Evolutionary conservation across 2,797 vertebrate species (phyloP).

Genomic region (Choloepus didactylus): DNA sequence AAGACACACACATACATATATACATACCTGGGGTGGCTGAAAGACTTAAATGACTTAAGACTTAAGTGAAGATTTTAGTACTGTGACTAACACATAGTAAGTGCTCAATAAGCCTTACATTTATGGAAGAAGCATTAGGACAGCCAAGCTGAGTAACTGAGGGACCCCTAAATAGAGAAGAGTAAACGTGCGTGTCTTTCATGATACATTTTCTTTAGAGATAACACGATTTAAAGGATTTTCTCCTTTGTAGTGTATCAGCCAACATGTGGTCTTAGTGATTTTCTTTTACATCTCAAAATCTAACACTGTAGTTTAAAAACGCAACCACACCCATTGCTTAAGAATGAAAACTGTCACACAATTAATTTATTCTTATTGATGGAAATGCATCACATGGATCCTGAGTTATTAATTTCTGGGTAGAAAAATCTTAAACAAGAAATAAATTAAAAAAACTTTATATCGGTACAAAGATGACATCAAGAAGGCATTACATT

Average conservation of each 20-base stretch:
- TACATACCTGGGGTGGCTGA: neutral
- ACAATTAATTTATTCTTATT: neutral
- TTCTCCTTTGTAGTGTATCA: too few species aligned
- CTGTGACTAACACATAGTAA: neutral
- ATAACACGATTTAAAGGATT: fast-evolving
- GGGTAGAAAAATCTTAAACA: neutral
- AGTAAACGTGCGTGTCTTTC: neutral
- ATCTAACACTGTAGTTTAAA: too few species aligned
- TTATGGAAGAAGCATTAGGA: neutral
- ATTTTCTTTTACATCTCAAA: neutral
- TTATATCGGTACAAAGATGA: neutral
- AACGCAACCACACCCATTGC: neutral
- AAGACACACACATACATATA: neutral
- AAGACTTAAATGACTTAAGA: neutral
- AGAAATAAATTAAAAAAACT: neutral
- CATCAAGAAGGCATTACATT: neutral
- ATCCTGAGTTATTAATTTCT: neutral
- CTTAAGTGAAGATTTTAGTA: neutral
- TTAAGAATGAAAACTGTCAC: neutral
- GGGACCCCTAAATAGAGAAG: neutral
- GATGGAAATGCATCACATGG: neutral
- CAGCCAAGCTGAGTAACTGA: too few species aligned
- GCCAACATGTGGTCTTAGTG: neutral
- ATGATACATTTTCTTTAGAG: too few species aligned
- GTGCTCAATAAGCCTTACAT: neutral